These are phyloP conservation scores for Horisme vitalbata DNA, from an alignment of 2,888 invertebrate genomes.

Conservation along the genomic window DNA sequence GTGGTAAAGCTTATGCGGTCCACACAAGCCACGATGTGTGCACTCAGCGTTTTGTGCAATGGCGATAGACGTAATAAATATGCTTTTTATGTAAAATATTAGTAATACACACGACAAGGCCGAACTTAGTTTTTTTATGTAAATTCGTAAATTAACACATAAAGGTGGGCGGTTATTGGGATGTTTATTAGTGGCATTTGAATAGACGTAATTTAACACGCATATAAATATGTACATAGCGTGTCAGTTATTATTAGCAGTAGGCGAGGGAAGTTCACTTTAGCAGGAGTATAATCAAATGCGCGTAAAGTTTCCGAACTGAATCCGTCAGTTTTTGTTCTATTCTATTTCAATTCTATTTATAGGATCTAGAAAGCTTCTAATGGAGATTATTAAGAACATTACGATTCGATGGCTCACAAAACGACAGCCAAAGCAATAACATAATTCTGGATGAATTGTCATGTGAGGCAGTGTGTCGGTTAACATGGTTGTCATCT, in stretches of 20 bases:
- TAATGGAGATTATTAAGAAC: too few relatives aligned
- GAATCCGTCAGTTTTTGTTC: too few relatives aligned
- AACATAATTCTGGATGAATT: too few relatives aligned
- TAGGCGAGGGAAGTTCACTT: too few relatives aligned
- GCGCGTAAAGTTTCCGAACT: too few relatives aligned
- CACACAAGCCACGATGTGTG: slow-evolving; percentile 43
- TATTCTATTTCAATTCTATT: too few relatives aligned
- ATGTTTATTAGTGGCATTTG: slow-evolving; percentile 2
- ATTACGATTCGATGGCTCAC: too few relatives aligned
- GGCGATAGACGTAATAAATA: slow-evolving; percentile 43
- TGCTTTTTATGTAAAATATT: slow-evolving; percentile 36
- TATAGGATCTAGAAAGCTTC: too few relatives aligned
- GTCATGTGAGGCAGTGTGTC: too few relatives aligned
- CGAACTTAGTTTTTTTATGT: slow-evolving; percentile 9
- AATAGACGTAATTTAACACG: slow-evolving; percentile 2
- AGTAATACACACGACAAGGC: slow-evolving; percentile 7
- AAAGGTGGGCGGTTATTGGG: slow-evolving; percentile 8
- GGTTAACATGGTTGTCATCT: too few relatives aligned
- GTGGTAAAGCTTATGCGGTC: slow-evolving; percentile 43
- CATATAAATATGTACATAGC: background rate
- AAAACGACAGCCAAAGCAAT: too few relatives aligned
- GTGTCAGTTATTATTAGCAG: background rate
- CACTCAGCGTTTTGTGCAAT: slow-evolving; percentile 48
- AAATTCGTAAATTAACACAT: slow-evolving; percentile 19
- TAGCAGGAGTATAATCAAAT: too few relatives aligned